These are phyloP conservation scores for Euwallacea fornicatus DNA, from an alignment of 1,140 invertebrate species.

Conservation along the genomic window DNA sequence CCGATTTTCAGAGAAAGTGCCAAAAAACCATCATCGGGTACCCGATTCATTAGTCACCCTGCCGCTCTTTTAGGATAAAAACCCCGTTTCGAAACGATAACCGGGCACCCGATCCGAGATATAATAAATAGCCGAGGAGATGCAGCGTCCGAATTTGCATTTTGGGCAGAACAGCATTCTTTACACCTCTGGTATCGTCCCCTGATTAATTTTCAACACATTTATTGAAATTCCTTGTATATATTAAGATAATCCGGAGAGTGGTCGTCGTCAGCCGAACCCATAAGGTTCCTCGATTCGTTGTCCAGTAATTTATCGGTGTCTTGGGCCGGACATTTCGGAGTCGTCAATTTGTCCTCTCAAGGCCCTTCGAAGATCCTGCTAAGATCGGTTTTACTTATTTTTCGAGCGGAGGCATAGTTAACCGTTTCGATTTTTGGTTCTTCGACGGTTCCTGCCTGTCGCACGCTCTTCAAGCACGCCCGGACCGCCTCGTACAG, in stretches of 20 bases:
- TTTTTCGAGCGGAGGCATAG: no score
- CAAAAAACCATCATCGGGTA: background rate
- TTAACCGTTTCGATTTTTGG: no score
- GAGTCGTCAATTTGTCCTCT: constrained; percentile 27
- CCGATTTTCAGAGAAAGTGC: no score
- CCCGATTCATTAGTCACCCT: constrained; percentile 21
- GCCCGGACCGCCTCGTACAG: no score
- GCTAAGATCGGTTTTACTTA: no score
- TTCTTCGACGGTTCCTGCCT: no score
- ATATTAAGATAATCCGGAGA: constrained; percentile 27
- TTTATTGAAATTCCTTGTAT: constrained; percentile 34
- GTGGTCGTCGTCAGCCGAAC: constrained; percentile 28
- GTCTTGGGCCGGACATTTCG: constrained; percentile 4
- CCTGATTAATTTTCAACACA: constrained; percentile 33
- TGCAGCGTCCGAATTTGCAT: constrained; percentile 23
- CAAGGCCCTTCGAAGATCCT: no score
- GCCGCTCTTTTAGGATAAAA: constrained; percentile 21
- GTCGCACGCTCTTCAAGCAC: no score
- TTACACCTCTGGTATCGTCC: constrained; percentile 27
- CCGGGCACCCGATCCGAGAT: constrained; percentile 9
- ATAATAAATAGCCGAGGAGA: constrained; percentile 27
- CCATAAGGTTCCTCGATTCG: constrained; percentile 28
- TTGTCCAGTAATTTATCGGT: constrained; percentile 25
- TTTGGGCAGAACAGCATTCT: constrained; percentile 26
- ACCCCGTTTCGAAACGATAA: constrained; percentile 22